Evolutionary conservation across 2,797 vertebrate genomes (phyloP).

Genomic region (Mycteria americana): DNA sequence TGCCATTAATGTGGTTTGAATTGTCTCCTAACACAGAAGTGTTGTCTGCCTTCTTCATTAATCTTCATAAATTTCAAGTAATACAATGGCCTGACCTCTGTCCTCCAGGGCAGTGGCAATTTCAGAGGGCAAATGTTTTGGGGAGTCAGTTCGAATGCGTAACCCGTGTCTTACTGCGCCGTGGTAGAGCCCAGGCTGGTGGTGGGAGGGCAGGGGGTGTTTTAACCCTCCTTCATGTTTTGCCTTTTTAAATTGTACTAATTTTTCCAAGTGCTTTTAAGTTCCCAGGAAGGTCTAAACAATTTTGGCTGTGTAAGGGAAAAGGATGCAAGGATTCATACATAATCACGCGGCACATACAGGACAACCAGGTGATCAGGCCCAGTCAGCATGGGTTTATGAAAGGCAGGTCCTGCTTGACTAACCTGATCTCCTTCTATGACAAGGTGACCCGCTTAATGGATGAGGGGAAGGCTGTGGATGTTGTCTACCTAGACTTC

Average conservation of each 20-base stretch:
- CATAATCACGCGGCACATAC: neutral
- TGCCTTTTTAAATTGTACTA: neutral
- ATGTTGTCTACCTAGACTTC: no score
- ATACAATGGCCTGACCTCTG: constrained; percentile 72
- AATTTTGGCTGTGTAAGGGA: neutral
- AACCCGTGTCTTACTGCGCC: neutral
- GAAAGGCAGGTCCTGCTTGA: no score
- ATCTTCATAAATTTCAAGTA: constrained; percentile 76
- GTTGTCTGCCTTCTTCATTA: constrained; percentile 76
- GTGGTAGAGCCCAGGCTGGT: neutral
- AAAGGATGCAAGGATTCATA: neutral
- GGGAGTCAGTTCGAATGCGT: constrained; percentile 62
- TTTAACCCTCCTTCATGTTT: neutral
- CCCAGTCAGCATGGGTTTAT: no score
- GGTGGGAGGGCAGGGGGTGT: neutral
- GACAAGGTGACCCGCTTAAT: no score
- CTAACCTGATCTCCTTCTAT: no score
- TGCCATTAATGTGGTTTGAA: constrained; percentile 70
- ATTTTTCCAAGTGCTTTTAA: neutral
- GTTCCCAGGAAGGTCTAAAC: neutral
- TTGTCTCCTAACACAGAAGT: constrained; percentile 77
- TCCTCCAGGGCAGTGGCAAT: constrained; percentile 63
- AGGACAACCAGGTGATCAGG: no score
- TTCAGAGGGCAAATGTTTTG: constrained; percentile 75
- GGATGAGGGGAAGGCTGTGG: no score